phyloP scores from a whole-genome alignment of 2,113 vertebrate genomes.

The Sorex fumeus region DNA sequence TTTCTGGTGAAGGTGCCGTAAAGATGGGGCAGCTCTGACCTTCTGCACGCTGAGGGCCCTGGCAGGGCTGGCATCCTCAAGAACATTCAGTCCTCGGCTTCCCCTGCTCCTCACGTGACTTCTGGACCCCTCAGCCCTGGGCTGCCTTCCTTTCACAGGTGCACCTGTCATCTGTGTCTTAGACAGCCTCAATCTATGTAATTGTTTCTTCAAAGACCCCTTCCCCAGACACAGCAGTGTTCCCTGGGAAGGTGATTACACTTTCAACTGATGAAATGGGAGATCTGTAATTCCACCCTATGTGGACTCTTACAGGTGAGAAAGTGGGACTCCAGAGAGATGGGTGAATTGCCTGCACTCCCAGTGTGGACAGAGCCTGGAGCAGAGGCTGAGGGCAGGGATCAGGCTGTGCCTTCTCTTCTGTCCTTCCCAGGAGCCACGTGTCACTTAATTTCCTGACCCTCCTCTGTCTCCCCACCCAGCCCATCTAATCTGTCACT shows the following conservation, averaged over 20 bases:
- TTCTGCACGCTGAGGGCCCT: too few species aligned
- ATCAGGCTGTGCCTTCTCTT: background rate
- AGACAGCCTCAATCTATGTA: background rate
- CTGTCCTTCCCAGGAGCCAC: background rate
- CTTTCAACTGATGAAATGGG: background rate
- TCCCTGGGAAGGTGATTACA: background rate
- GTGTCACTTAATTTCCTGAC: background rate
- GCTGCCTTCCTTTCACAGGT: background rate
- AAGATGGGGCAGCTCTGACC: too few species aligned
- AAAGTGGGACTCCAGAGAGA: background rate
- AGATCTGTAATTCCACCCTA: too few species aligned
- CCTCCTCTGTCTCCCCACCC: background rate
- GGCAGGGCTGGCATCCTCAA: too few species aligned
- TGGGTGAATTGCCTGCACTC: background rate
- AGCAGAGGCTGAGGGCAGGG: too few species aligned
- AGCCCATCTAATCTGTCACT: background rate
- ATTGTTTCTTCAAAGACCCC: background rate
- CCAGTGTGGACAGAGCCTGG: accelerated
- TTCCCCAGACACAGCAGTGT: background rate
- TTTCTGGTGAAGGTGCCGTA: too few species aligned
- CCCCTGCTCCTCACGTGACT: background rate
- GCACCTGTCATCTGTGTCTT: background rate
- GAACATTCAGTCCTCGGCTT: too few species aligned
- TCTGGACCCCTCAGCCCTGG: background rate
- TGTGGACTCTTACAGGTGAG: background rate